These are phyloP conservation scores for Hipparchia sbordonii DNA, from an alignment of 2,888 invertebrate species.

Conservation along the genomic window DNA sequence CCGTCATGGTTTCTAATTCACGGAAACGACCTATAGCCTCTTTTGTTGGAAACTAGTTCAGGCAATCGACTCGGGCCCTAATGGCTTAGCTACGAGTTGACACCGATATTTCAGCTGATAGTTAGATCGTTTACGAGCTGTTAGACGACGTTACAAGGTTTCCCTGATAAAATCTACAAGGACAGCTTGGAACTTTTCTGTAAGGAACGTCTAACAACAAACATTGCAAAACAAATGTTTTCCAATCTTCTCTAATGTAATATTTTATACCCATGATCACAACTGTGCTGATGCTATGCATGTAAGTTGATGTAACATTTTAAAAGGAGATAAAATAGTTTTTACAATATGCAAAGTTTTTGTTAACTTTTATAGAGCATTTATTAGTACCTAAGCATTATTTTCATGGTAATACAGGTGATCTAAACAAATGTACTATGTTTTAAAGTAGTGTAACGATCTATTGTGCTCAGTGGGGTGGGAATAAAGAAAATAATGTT, in stretches of 20 bases:
- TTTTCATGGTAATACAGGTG: background rate
- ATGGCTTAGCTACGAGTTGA: conserved; percentile 27
- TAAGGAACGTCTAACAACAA: background rate
- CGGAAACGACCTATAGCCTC: conserved; percentile 45
- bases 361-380: background rate
- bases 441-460: conserved; percentile 1
- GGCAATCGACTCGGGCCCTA: conserved; percentile 34
- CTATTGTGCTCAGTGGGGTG: conserved; percentile 17
- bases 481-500: conserved; percentile 1
- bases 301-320: no score
- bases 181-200: background rate
- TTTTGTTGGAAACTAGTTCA: conserved; percentile 44
- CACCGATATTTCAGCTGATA: conserved; percentile 29
- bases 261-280: no score
- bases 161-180: background rate
- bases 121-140: conserved; percentile 14
- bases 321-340: background rate
- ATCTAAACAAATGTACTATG: conserved; percentile 7
- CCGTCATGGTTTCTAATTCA: conserved; percentile 56
- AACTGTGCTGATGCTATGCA: no score
- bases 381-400: background rate
- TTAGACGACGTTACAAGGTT: background rate
- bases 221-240: background rate
- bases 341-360: background rate
- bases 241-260: no score